These are phyloP conservation scores for Callosobruchus maculatus DNA, from an alignment of 2,888 invertebrate species.

Conservation along the genomic window DNA sequence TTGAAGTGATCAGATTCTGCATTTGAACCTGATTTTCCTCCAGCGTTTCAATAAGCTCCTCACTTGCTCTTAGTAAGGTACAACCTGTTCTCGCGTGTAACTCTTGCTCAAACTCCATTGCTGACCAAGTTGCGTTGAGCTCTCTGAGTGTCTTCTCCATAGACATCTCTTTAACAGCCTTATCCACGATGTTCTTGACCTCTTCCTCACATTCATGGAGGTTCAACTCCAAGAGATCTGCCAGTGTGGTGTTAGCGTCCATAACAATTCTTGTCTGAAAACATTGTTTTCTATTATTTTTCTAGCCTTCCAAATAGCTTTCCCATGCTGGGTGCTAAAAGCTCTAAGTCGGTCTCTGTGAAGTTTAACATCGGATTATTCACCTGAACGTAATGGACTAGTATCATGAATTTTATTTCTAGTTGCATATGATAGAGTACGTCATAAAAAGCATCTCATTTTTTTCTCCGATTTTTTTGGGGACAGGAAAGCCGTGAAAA, in stretches of 20 bases:
- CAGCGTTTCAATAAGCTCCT: conserved; percentile 92
- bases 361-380: no score
- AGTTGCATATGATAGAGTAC: no score
- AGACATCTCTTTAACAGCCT: conserved; percentile 97
- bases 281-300: background rate
- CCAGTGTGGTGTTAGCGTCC: conserved; percentile 87
- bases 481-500: no score
- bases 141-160: conserved; percentile 95
- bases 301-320: no score
- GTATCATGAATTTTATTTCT: no score
- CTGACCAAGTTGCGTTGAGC: conserved; percentile 85
- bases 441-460: no score
- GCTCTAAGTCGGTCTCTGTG: no score
- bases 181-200: conserved; percentile 95
- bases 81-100: conserved; percentile 84
- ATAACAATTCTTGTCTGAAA: conserved; percentile 87
- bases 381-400: no score
- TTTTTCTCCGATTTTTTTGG: no score
- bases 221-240: conserved; percentile 86
- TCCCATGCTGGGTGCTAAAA: no score
- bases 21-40: conserved; percentile 97
- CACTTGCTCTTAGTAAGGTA: conserved; percentile 81
- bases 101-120: conserved; percentile 91
- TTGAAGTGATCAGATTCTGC: conserved; percentile 94
- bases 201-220: conserved; percentile 97